Evolutionary conservation across 2,888 invertebrate genomes (phyloP).

Genomic region (Kryphioiulus occultus): DNA sequence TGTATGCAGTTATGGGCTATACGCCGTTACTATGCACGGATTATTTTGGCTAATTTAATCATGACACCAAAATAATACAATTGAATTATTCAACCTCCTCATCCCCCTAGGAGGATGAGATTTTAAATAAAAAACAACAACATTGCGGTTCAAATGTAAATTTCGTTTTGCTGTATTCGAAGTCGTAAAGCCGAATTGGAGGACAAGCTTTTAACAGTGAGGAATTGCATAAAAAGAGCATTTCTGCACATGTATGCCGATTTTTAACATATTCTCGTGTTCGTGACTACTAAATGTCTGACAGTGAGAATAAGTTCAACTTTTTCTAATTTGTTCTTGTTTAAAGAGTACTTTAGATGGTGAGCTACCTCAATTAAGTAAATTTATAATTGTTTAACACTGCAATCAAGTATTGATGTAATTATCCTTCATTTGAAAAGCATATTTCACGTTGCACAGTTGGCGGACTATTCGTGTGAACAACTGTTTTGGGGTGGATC

Average conservation of each 20-base stretch:
- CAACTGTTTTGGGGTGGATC: too few species aligned
- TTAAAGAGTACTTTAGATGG: not conserved
- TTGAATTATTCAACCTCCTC: constrained; percentile 15
- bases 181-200: not conserved
- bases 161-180: not conserved
- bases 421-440: too few species aligned
- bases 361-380: not conserved
- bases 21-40: constrained; percentile 13
- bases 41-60: constrained; percentile 31
- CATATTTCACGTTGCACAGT: too few species aligned
- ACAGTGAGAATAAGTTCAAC: not conserved
- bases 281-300: not conserved
- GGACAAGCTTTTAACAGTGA: not conserved
- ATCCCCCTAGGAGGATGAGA: not conserved
- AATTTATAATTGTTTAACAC: not conserved
- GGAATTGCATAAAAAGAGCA: not conserved
- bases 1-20: not conserved
- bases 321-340: not conserved
- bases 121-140: constrained; percentile 25
- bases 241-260: not conserved
- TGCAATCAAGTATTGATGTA: not conserved
- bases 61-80: constrained; percentile 35
- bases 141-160: not conserved
- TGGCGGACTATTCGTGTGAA: too few species aligned
- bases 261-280: not conserved